These are phyloP conservation scores for Ischnura elegans DNA, from an alignment of 2,888 invertebrate genomes.

Conservation along the genomic window DNA sequence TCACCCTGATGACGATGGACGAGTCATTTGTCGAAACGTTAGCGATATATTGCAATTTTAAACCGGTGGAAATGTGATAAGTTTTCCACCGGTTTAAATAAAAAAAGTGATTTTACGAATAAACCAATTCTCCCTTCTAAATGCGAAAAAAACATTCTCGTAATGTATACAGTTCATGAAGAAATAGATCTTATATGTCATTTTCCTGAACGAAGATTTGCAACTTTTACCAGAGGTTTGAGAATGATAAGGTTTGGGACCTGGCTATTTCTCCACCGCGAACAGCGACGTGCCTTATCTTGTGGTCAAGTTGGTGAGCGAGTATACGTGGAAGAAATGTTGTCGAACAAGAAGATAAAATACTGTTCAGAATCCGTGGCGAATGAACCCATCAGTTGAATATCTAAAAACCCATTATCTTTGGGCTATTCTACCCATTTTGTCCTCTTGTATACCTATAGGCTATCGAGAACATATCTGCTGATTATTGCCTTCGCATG, in stretches of 20 bases:
- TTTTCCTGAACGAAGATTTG: neutral
- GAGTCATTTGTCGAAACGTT: too few relatives aligned
- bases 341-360: neutral
- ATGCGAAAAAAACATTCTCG: too few relatives aligned
- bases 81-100: too few relatives aligned
- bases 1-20: too few relatives aligned
- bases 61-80: too few relatives aligned
- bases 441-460: neutral
- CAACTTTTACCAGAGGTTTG: neutral
- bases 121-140: too few relatives aligned
- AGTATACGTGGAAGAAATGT: neutral
- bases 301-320: neutral
- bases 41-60: too few relatives aligned
- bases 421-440: neutral
- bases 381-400: constrained; percentile 23
- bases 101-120: too few relatives aligned
- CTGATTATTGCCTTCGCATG: neutral
- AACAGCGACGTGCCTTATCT: neutral
- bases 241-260: neutral
- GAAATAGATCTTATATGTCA: neutral
- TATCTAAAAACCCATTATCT: neutral
- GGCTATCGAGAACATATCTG: neutral
- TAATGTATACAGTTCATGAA: neutral
- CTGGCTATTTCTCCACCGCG: neutral
- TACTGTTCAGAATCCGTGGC: neutral